Evolutionary conservation across 2,888 invertebrate species (phyloP), one percentile per base, ranked within the genome.

Genomic region (Callosobruchus maculatus): DNA sequence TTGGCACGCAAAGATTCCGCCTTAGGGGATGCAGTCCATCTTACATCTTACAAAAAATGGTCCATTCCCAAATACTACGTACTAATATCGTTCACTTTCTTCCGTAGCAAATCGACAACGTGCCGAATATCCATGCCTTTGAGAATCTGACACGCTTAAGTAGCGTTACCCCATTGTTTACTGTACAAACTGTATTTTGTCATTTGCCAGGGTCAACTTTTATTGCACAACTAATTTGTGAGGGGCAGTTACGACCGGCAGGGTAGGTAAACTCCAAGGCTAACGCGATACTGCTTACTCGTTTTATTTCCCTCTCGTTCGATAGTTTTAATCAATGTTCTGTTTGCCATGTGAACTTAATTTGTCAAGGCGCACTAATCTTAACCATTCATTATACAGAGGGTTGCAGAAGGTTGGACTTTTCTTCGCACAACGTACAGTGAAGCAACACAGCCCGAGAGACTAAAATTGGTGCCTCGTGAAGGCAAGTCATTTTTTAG

Each of bases 81-180:
- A n/a, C n/a, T n/a, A 49, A 13, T 49, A 18, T 18, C 7, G 13
- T 49, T 49, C 13, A 18, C 49, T 49, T 49, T 49, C 49, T 49
- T 49, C 49, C 49, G 18, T 49, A 18, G 13, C 49, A 49, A 49
- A 49, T 49, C 13, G 49, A 18, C 49, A 49, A 49, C 49, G 49
- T 49, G 49, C 49, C 49, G 49, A 49, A 49, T 49, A 49, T 49
- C 49, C 18, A 49, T 49, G 4, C 13, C 49, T 70, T 70, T 70
- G 22, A 18, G 31, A 71, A 26, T 71, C 31, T 71, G 71, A 21
- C 71, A 71, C 71, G 71, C 71, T 71, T 71, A 71, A 71, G 71
- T 71, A 71, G 71, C 71, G 71, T 71, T 26, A 71, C 71, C 70
- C 71, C 71, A 71, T 71, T 71, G 71, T 71, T 71, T 71, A 49